Conservation (phyloP, 2,888 invertebrate genomes). For the Gisinianus flammeolus region DNA sequence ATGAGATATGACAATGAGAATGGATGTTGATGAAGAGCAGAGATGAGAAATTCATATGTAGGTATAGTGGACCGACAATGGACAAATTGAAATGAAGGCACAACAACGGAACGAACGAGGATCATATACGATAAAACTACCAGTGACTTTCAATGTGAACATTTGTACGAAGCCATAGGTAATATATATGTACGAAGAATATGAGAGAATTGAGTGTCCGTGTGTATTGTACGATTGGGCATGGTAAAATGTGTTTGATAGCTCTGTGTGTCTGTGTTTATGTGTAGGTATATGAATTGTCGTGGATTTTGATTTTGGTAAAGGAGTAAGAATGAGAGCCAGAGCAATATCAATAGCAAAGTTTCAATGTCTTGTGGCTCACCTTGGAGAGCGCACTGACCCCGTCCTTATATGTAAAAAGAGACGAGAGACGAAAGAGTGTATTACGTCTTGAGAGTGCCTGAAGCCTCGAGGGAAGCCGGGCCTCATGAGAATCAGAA, state of each 20-base stretch:
- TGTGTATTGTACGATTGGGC: neutral
- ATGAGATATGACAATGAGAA: too few relatives aligned
- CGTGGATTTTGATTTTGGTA: neutral
- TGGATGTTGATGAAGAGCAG: neutral
- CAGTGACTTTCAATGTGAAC: neutral
- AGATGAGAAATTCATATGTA: too few relatives aligned
- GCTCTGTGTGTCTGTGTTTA: neutral
- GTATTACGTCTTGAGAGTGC: slow-evolving; percentile 41
- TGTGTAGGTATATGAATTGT: neutral
- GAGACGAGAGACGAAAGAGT: slow-evolving; percentile 19
- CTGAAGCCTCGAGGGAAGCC: slow-evolving; percentile 41
- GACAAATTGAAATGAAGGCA: neutral
- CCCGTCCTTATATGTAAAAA: slow-evolving; percentile 44
- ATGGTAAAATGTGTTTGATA: neutral
- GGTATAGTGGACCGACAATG: neutral
- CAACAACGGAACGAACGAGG: slow-evolving; percentile 19
- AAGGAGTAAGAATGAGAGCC: slow-evolving; percentile 13
- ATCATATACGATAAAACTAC: neutral
- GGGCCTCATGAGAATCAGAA: slow-evolving; percentile 40
- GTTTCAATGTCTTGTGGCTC: slow-evolving; percentile 54
- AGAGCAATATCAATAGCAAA: slow-evolving; percentile 9
- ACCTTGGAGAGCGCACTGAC: slow-evolving; percentile 59
- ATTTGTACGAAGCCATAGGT: neutral
- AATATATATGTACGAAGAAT: neutral
- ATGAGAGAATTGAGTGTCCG: neutral